phyloP scores from a whole-genome alignment of 2,797 vertebrate genomes.

The Sebastes kiyomatsui region DNA sequence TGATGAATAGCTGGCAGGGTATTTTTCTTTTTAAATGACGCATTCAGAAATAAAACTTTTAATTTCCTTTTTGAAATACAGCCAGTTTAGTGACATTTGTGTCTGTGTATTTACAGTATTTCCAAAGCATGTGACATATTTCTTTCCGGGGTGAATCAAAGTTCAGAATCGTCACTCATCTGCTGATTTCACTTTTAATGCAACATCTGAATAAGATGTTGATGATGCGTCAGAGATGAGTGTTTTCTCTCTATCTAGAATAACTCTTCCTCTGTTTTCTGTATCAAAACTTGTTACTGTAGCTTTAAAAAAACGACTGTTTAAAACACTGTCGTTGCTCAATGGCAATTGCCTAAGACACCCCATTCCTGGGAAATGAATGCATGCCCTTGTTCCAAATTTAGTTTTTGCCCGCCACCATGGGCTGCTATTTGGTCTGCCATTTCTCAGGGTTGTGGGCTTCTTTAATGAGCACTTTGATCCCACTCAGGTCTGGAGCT shows the following conservation, averaged over 20 bases:
- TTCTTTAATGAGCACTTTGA: conserved; percentile 85
- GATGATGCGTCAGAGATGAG: neutral
- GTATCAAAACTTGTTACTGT: conserved; percentile 38
- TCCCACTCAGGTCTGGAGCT: conserved; percentile 81
- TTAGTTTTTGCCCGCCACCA: conserved; percentile 79
- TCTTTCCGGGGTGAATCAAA: neutral
- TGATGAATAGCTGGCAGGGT: conserved; percentile 16
- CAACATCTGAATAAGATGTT: neutral
- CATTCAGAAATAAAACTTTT: neutral
- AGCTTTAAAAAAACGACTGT: conserved; percentile 53
- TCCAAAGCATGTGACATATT: neutral
- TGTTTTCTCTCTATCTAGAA: neutral
- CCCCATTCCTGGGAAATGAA: conserved; percentile 81
- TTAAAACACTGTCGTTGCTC: conserved; percentile 76
- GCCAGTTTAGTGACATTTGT: neutral
- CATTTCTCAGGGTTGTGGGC: conserved; percentile 83
- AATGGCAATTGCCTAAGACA: conserved; percentile 81
- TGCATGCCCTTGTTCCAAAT: conserved; percentile 82
- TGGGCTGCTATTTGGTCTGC: conserved; percentile 78
- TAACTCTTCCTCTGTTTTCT: conserved; percentile 19
- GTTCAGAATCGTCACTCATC: neutral
- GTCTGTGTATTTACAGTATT: neutral
- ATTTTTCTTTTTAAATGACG: conserved; percentile 25
- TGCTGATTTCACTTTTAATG: neutral
- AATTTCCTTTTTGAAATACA: neutral